Evolutionary conservation across 37 sponge, comb jelly and placozoan genomes (phyloP), one percentile per base, ranked within the genome.

Genomic region (Petrosia ficiformis): DNA sequence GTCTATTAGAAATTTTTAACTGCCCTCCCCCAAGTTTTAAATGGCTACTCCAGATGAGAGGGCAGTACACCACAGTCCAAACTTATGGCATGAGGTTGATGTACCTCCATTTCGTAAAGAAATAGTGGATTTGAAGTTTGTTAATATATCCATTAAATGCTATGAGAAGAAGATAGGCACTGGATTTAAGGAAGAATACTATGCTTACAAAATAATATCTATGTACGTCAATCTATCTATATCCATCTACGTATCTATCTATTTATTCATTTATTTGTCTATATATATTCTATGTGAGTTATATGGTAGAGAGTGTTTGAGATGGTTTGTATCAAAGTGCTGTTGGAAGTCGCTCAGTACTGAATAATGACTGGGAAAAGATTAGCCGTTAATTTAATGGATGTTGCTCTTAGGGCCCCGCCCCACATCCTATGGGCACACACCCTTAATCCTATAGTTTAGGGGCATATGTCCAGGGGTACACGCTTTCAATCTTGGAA

Each of bases 171-270:
- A 77, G 68, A 63, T 79, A 11, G 48, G 78, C 0, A 25, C 74
- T 24, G 81, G 84, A 4, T 90, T 84, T 44, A 81, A 73, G 64
- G 91, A 90, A 48, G 91, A 90, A 66, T 90, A 82, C 65, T 90
- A 84, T 74, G 91, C 86, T 19, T 90, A 65, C 66, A 70, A 65
- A 28, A 77, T 90, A 21, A 65, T 90, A 1, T 70, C 86, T 37
- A 78, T 90, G 91, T 90, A 59, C 67, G 90, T 2, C 16, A 14
- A n/a, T n/a, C n/a, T n/a, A n/a, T n/a, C n/a, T n/a, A n/a, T n/a
- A n/a, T n/a, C n/a, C n/a, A n/a, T n/a, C n/a, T n/a, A n/a, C n/a
- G n/a, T n/a, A n/a, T n/a, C n/a, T n/a, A n/a, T n/a, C n/a, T n/a
- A n/a, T n/a, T n/a, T n/a, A n/a, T n/a, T n/a, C n/a, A n/a, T n/a